Evolutionary conservation across 2,888 invertebrate species (phyloP), one percentile per base, ranked within the genome.

Genomic region (Platycheirus rosarum): DNA sequence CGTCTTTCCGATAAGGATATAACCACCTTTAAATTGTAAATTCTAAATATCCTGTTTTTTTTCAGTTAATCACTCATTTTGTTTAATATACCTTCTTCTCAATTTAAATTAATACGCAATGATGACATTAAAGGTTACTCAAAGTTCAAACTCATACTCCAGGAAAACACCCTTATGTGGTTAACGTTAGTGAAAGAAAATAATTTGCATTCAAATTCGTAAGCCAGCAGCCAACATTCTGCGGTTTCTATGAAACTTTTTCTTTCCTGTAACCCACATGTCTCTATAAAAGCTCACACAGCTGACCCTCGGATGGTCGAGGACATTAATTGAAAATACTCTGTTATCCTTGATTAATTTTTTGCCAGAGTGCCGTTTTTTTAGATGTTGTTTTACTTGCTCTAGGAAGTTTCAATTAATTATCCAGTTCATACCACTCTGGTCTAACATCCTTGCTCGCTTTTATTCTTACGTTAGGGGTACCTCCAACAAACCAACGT

Each of bases 281-380:
- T 63, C 53, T 48, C 40, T 48, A 74, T 49, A 60, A 20, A 60
- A 35, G 46, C 18, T 16, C 11, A 51, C 14, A 40, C 40, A 51
- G 9, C 55, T 68, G 73, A 78, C 73, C 78, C 23, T 66, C 46
- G 20, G 46, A 29, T 11, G 37, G 49, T 26, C 29, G 37, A 74
- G 65, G 75, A 79, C 75, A 79, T 75, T 79, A 74, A 79, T 75
- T 75, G 74, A 65, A 75, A 79, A 60, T 69, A 79, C 75, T 75
- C 68, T 69, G 62, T 75, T 79, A 63, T 62, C 37, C 68, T 79
- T 79, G 79, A 75, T 79, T 74, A 69, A 79, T 79, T 79, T 60
- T 32, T 42, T 42, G 11, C 16, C 14, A n/a, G 55, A 37, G 20
- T 40, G 6, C 14, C 23, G 26, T 26, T n/a, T 68, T 49, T 71